These are phyloP conservation scores for Paradisaea rubra DNA, from an alignment of 2,113 vertebrate species.

Conservation along the genomic window DNA sequence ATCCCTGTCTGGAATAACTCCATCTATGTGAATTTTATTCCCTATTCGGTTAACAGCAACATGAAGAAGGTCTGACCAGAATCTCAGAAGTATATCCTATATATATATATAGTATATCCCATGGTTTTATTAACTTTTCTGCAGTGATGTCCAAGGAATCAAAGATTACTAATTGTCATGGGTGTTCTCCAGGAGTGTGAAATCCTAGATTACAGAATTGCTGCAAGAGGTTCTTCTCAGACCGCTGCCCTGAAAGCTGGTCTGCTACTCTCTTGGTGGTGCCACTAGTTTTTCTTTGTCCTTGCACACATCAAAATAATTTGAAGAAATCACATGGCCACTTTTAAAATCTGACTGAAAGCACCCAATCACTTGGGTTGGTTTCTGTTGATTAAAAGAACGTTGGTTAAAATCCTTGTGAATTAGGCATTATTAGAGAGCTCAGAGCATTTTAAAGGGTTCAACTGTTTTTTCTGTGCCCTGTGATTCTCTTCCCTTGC, in stretches of 20 bases:
- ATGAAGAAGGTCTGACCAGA: neutral
- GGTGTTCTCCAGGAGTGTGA: neutral
- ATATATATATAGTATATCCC: no score
- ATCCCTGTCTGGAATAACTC: neutral
- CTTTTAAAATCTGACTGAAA: neutral
- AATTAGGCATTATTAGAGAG: neutral
- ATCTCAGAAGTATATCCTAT: neutral
- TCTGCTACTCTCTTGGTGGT: neutral
- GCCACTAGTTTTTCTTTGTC: neutral
- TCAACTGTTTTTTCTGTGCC: neutral
- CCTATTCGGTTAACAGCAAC: neutral
- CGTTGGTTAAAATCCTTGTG: neutral
- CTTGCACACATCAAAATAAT: neutral
- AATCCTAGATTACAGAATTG: neutral
- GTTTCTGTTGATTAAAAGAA: neutral
- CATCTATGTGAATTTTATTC: neutral
- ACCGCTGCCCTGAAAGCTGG: neutral
- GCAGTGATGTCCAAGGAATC: neutral
- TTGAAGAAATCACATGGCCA: neutral
- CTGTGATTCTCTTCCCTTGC: neutral
- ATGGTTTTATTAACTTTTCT: neutral
- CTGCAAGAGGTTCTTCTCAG: neutral
- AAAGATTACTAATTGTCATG: neutral
- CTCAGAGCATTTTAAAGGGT: neutral
- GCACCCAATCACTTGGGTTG: neutral